Base-by-base conservation (phyloP, 1,140 invertebrate species). In the Myzus persicae region DNA sequence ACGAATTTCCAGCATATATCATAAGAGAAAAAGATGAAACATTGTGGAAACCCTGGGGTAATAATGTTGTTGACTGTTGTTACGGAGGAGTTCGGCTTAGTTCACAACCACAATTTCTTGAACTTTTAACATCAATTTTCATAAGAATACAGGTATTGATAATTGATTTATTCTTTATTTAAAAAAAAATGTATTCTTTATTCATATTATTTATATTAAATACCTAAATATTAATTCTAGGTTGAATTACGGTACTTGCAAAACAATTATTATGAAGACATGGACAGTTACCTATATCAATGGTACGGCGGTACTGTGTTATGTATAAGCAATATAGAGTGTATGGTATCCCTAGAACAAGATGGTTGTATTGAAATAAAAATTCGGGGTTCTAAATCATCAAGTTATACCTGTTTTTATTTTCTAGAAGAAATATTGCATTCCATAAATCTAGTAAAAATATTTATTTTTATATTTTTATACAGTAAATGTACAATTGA, bases 1-100 rank as follows among this genome's bases (percentile, higher is more conserved):
- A 97, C 94, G 98, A 98, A 95, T 97, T 98, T 95, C 97, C 98
- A 2, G 97, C 97, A 94, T 97, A 97, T 94, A 98, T 98, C 95
- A 95, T 97, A 84, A 96, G 97, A 22, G 97, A 98, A 94, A 96
- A 96, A 24, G 95, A 98, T 31, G 96, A 96, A 51, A 97, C 97
- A 59, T 95, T 98, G 40, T 98, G 97, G 97, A 95, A 96, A 67
- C 96, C 96, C 94, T 95, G 95, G 76, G 95, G 95, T 42, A 85
- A n/a, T 51, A 84, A 85, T 42, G 31, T 76, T 7, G 95, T 44
- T 24, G 95, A 96, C 90, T 95, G 96, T 48, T 96, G 96, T 51
- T 98, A 98, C 94, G 97, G 97, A 36, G 97, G 97, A 76, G 95
- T 97, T 81, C 95, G 96, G 82, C 95, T 97, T 26, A 95, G 96